These are phyloP conservation scores for Microcebus murinus DNA, from an alignment of 2,113 vertebrate species.

Conservation along the genomic window DNA sequence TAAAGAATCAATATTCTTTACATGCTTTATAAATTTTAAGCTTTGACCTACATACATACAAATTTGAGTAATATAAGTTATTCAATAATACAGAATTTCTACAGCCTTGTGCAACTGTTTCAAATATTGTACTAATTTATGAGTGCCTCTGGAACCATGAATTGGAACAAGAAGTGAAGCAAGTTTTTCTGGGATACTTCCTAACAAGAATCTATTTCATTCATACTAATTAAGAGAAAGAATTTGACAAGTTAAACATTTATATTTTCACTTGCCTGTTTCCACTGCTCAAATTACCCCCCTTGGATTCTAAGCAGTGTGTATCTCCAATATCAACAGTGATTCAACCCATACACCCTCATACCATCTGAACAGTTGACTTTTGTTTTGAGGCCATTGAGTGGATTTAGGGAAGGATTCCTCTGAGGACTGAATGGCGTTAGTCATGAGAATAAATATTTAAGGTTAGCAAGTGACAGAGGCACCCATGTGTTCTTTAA, in stretches of 20 bases:
- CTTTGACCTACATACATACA: background rate
- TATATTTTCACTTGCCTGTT: slow-evolving; percentile 17
- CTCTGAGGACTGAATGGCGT: background rate
- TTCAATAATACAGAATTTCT: background rate
- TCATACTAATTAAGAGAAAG: background rate
- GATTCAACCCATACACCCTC: background rate
- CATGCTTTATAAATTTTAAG: background rate
- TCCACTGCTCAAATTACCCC: background rate
- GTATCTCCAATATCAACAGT: background rate
- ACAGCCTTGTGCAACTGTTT: background rate
- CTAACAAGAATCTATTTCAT: background rate
- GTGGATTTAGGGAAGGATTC: background rate
- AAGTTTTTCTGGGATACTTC: background rate
- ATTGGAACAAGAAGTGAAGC: slow-evolving; percentile 6
- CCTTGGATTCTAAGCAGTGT: background rate
- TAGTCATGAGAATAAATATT: background rate
- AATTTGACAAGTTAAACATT: slow-evolving; percentile 41
- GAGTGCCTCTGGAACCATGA: background rate
- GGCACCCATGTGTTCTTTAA: background rate
- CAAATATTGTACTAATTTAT: background rate
- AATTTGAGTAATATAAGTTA: slow-evolving; percentile 20
- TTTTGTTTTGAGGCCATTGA: background rate
- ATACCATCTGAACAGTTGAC: background rate
- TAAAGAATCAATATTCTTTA: background rate
- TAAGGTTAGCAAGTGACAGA: background rate